Conservation (phyloP, 2,113 vertebrate species). For the Ictalurus punctatus region DNA sequence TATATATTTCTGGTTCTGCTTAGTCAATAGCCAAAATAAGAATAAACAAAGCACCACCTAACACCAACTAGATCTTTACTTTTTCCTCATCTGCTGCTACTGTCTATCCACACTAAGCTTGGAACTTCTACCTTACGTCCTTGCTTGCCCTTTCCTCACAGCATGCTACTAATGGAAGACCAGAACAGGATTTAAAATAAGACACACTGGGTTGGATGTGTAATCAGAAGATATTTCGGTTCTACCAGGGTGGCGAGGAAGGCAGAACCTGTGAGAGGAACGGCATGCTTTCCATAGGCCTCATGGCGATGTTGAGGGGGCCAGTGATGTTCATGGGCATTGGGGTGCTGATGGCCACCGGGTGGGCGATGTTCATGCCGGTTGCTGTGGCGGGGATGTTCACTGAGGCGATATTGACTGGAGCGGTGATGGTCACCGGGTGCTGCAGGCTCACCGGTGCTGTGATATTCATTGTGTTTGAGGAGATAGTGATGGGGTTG, state of each 20-base stretch:
- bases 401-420: slow-evolving; percentile 86
- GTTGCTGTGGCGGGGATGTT: slow-evolving; percentile 80
- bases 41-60: slow-evolving; percentile 39
- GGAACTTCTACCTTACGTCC: slow-evolving; percentile 12
- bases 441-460: slow-evolving; percentile 86
- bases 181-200: slow-evolving; percentile 36
- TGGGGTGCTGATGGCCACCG: slow-evolving; percentile 85
- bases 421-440: slow-evolving; percentile 86
- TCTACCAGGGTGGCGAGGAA: slow-evolving; percentile 94
- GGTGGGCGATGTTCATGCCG: slow-evolving; percentile 87
- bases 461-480: slow-evolving; percentile 94
- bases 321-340: slow-evolving; percentile 89
- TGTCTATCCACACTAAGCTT: slow-evolving; percentile 24
- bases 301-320: slow-evolving; percentile 88
- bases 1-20: slow-evolving; percentile 45
- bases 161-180: slow-evolving; percentile 47
- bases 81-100: slow-evolving; percentile 13
- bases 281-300: slow-evolving; percentile 95
- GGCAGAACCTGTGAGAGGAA: slow-evolving; percentile 97
- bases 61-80: slow-evolving; percentile 19
- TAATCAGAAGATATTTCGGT: background rate
- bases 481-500: slow-evolving; percentile 92
- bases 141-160: slow-evolving; percentile 29
- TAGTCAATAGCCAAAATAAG: slow-evolving; percentile 15
- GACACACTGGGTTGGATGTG: slow-evolving; percentile 31